Percentiles rank a stretch among this genome's conserved stretches.
phyloP scores from a whole-genome alignment of 2,888 invertebrate genomes.

The Oscheius sp. region DNA sequence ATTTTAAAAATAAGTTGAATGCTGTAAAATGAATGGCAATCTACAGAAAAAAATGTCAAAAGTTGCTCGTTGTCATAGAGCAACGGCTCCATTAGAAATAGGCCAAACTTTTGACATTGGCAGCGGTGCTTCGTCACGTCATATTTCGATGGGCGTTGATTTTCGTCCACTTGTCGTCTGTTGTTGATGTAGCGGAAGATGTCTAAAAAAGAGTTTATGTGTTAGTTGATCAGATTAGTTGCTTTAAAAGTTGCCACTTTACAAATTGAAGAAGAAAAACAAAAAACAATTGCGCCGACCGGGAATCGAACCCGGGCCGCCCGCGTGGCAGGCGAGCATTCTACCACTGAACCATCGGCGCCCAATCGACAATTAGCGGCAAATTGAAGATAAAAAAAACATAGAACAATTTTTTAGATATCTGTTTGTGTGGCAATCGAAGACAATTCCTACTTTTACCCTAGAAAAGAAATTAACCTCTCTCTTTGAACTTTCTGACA shows the following conservation, averaged over 20 bases:
- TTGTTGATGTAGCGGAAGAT: slow-evolving; percentile 46
- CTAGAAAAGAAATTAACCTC: slow-evolving; percentile 9
- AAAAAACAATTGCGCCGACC: slow-evolving; percentile 71
- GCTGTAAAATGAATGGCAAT: neutral
- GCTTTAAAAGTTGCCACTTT: no score
- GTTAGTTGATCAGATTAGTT: no score
- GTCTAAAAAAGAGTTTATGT: slow-evolving; percentile 25
- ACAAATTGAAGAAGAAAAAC: neutral
- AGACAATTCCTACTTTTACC: neutral
- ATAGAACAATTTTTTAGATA: neutral
- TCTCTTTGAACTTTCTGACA: slow-evolving; percentile 46
- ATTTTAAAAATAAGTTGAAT: neutral
- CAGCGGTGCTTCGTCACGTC: slow-evolving; percentile 20
- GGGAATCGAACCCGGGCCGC: slow-evolving; percentile 68
- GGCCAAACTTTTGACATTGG: slow-evolving; percentile 16
- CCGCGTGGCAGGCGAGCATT: slow-evolving; percentile 49
- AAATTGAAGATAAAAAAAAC: no score
- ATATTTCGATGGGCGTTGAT: slow-evolving; percentile 52
- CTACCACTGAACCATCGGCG: slow-evolving; percentile 32
- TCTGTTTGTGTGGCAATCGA: neutral
- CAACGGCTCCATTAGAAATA: neutral
- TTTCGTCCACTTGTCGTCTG: slow-evolving; percentile 35
- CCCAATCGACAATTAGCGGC: neutral
- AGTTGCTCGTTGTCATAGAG: neutral
- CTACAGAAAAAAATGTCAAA: neutral